These are phyloP conservation scores for Oxygymnocypris stewartii DNA, from an alignment of 2,113 vertebrate species.

Conservation along the genomic window DNA sequence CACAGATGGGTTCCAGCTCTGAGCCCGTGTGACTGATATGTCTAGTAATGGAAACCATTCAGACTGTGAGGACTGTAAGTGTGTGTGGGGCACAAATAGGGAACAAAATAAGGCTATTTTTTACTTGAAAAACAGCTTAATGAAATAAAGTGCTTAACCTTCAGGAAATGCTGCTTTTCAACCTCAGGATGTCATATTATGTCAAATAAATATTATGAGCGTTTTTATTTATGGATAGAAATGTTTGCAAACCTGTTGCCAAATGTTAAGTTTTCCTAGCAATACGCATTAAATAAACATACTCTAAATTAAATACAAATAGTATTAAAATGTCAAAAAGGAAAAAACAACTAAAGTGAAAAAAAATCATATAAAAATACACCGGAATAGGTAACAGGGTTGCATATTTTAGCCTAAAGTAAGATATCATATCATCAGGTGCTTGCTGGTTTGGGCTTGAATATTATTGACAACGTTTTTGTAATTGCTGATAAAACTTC, in stretches of 20 bases:
- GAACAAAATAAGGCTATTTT: background rate
- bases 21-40: background rate
- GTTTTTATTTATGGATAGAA: too few species aligned
- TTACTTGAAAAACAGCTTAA: background rate
- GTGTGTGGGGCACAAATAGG: background rate
- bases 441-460: too few species aligned
- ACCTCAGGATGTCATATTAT: background rate
- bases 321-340: background rate
- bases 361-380: background rate
- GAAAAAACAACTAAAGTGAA: background rate
- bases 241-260: background rate
- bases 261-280: background rate
- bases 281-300: background rate
- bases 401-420: background rate
- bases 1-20: background rate
- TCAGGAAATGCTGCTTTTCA: background rate
- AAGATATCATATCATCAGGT: background rate
- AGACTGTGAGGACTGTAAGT: background rate
- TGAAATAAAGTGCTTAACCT: background rate
- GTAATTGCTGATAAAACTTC: too few species aligned
- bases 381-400: background rate
- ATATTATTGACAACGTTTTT: too few species aligned
- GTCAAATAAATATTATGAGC: too few species aligned
- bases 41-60: background rate
- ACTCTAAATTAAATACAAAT: background rate